Conservation (phyloP, 2,888 invertebrate genomes). For the Meiosimyza decipiens region DNA sequence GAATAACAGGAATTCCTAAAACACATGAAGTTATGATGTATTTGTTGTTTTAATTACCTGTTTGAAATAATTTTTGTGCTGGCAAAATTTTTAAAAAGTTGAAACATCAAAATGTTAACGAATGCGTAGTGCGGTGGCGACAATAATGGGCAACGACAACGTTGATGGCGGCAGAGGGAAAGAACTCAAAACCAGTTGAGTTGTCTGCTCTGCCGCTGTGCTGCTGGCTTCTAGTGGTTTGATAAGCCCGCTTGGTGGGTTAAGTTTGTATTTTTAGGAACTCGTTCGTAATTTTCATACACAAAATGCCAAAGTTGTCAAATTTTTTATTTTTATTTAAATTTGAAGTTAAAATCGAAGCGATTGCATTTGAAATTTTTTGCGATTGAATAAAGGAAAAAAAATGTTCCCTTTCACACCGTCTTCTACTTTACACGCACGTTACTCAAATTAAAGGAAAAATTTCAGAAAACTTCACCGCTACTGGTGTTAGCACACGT, state of each 20-base stretch:
- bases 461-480: neutral
- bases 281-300: constrained; percentile 16
- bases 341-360: no score
- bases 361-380: no score
- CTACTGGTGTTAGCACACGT: constrained; percentile 46
- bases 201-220: neutral
- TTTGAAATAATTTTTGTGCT: constrained; percentile 5
- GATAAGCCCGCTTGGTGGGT: no score
- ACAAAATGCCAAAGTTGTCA: neutral
- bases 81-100: constrained; percentile 18
- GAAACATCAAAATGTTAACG: constrained; percentile 16
- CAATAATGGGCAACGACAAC: neutral
- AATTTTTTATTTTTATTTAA: no score
- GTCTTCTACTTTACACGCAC: constrained; percentile 1
- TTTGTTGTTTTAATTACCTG: constrained; percentile 11
- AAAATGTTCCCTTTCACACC: constrained; percentile 18
- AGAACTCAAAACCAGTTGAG: constrained; percentile 21
- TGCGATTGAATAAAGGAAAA: neutral
- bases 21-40: neutral
- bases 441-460: neutral
- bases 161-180: neutral
- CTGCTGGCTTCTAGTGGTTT: no score
- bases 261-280: neutral
- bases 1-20: neutral
- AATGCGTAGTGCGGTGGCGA: neutral